Base-by-base conservation (phyloP, 2,113 vertebrate genomes). In the Sinocyclocheilus anophthalmus region DNA sequence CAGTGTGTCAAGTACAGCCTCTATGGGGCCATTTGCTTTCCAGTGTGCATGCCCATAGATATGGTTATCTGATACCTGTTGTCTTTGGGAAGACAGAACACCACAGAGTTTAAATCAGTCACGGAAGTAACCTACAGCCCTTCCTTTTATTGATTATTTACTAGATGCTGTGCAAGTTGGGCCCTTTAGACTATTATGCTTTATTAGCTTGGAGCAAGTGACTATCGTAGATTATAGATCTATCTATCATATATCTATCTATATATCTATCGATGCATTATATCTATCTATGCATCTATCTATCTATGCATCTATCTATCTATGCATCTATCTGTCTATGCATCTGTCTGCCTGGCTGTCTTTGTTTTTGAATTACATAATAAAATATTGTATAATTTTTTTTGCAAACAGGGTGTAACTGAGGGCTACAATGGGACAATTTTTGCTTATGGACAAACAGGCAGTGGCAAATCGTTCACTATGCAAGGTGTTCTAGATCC, bases 351-450 rank as follows among this genome's bases (percentile, higher is more conserved):
- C 5, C 48, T 55, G 13, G 14, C 73, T 48, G 1, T 53, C 45
- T 77, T 5, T 30, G 9, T 18, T 69, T 82, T 69, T 69, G 4
- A 10, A 45, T 69, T 22, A 20, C 26, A 33, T 20, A 67, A 20
- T 50, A 2, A 13, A 69, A 13, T 42, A 6, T 69, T n/a, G 24
- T 22, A 42, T 61, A 12, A 26, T 0, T 9, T 39, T 61, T 16
- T 70, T 20, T 85, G 20, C 59, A 26, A 39, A 5, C 90, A 98
- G 97, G 96, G 97, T 0, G 96, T 97, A 91, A 97, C 96, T 0
- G 96, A 97, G 81, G 97, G 97, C 84, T 97, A 96, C 93, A 98
- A 97, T 0, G 96, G 96, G 53, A 97, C 96, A n/a, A 96, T 97
- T 84, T 97, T 97, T 92, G 97, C 96, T 26, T 97, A 96, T 0